phyloP scores from a whole-genome alignment of 2,113 vertebrate species.

The Muntiacus reevesi region DNA sequence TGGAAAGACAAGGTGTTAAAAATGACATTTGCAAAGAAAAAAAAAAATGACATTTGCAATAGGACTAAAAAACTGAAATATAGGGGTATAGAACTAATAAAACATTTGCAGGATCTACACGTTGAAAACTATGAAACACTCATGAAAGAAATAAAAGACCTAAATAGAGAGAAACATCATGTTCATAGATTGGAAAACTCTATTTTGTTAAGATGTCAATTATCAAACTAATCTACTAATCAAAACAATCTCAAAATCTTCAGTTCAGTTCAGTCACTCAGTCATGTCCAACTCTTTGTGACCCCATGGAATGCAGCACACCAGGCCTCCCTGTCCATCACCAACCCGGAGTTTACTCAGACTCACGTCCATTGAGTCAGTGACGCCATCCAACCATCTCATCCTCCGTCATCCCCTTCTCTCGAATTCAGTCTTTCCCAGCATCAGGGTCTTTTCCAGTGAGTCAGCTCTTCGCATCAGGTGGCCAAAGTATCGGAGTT shows the following conservation, averaged over 20 bases:
- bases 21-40: neutral
- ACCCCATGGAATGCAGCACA: neutral
- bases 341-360: neutral
- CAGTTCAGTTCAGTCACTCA: neutral
- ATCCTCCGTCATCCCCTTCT: neutral
- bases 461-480: neutral
- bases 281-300: neutral
- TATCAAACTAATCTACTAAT: neutral
- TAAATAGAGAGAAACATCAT: neutral
- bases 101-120: neutral
- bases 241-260: neutral
- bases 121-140: conserved; percentile 6
- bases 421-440: neutral
- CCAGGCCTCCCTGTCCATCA: neutral
- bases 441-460: neutral
- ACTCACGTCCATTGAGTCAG: neutral
- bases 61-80: neutral
- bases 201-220: conserved; percentile 7
- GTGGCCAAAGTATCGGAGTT: neutral
- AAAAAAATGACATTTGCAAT: neutral
- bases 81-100: neutral
- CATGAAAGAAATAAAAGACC: conserved; percentile 8
- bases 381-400: neutral
- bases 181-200: neutral
- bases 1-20: neutral